Evolutionary conservation across 1,140 invertebrate genomes (phyloP), one percentile per base, ranked within the genome.

Genomic region (Periplaneta americana): DNA sequence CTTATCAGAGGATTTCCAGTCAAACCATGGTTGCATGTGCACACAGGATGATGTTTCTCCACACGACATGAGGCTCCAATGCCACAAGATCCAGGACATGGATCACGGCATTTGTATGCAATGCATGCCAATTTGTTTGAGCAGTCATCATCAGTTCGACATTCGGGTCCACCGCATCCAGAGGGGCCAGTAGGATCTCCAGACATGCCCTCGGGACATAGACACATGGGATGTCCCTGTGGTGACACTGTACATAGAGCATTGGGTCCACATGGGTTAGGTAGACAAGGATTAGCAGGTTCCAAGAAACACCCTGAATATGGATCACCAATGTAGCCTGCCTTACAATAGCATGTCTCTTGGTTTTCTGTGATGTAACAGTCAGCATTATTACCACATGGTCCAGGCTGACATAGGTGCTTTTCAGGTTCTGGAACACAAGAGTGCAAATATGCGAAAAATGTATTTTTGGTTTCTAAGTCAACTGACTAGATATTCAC

Each of bases 21-120:
- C 33, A 94, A 87, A 48, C 92, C 93, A 74, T 91, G 86, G 86
- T 92, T 90, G 86, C 95, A 97, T 5, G 91, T 90, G 89, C 95
- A 95, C 57, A 95, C 91, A 82, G 95, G 94, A 88, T 94, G 93
- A 87, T 95, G 94, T 85, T 92, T 90, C 86, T 95, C 92, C 6
- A 94, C 93, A 74, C 90, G 89, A 85, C 95, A 95, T 81, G 90
- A 89, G 6, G 94, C 93, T 83, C 93, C 92, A 18, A 94, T 86
- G 22, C 95, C 96, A 88, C 96, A 97, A 74, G 93, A 91, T 57
- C 95, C 95, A 0, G 94, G 91, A 85, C 95, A 97, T 48, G 95
- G 95, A 88, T 96, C 93, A 82, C 91, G 90, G 85, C 96, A 97
- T 84, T 91, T 90, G 84, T 93, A 93, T 28, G 93, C 93, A 84